Base-by-base conservation (phyloP, 2,888 invertebrate species). In the Brachynemurus nebulosus region DNA sequence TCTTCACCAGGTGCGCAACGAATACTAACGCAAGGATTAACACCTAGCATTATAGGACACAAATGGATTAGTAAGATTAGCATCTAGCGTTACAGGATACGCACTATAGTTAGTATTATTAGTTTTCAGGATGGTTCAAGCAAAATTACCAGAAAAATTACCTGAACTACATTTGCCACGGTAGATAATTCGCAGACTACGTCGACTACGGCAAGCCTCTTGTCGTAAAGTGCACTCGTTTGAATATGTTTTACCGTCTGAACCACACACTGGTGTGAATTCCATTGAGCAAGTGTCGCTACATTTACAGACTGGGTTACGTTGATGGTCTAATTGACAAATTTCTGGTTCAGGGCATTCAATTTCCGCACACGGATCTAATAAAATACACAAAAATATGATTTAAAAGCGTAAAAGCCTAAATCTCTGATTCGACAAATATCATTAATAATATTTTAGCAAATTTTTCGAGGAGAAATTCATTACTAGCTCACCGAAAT, bases 321-420 rank as follows among this genome's bases (percentile, higher is more conserved):
- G 74, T 42, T 78, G 74, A 53, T 74, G 76, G 64, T 86, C 85
- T 63, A 91, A 68, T 62, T 85, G 86, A 66, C 91, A 91, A 47
- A 86, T 72, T 59, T 88, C 83, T 21, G 82, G 81, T 51, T 80
- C 77, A 20, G 77, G 70, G 65, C 91, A 91, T 57, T 76, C 72
- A 52, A 84, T 73, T 45, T 77, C 80, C 34, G 77, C 74, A 63
- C 91, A 91, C 1, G 91, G 91, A 74, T 91, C 91, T 91, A 69
- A 40, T 69, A 66, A 55, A 19, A 12, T 6, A 4, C 5, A n/a
- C n/a, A n/a, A n/a, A n/a, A n/a, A n/a, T n/a, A n/a, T n/a, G n/a
- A n/a, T n/a, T n/a, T n/a, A n/a, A n/a, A n/a, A n/a, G n/a, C n/a
- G n/a, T n/a, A n/a, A n/a, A n/a, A n/a, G n/a, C n/a, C n/a, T n/a